Base-by-base conservation (phyloP, 2,888 invertebrate genomes). In the Gastrophysa polygoni region DNA sequence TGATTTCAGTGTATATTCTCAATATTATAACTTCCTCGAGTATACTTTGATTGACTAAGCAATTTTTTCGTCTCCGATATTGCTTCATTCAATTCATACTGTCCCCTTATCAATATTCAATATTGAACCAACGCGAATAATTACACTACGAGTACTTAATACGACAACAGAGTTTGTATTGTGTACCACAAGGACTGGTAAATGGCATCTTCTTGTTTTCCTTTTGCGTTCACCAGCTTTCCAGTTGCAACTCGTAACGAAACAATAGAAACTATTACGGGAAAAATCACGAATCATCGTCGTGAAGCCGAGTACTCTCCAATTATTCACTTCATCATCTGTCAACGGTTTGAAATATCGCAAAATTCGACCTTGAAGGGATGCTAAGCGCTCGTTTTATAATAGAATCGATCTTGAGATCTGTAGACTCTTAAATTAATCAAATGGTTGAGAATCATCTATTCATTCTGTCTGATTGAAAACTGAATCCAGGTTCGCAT, bases 261-360 rank as follows among this genome's bases (percentile, higher is more conserved):
- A 32, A 32, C 32, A 32, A 32, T 32, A 32, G 32, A 32, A 32
- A 32, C 32, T 32, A 32, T 32, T 32, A 32, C 32, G n/a, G 8
- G 10, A 2, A 32, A 32, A 32, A 8, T 32, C 32, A 51, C 24
- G 46, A 44, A 51, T 59, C 58, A 59, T 59, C 44, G 51, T 59
- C 51, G 44, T 44, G 57, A 8, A 2, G 32, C 32, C 11, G 32
- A 28, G 28, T 11, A 32, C 32, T 7, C 11, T 32, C 10, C 32
- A 32, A 32, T 32, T 32, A 32, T 32, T 7, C 32, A 32, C 32
- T 32, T 32, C 10, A 32, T 32, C 32, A 2, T 32, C 32, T 32
- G 32, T 32, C 32, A 32, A 32, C 32, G 32, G 14, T 16, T 17
- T 32, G 32, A 51, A 16, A 51, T 16, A 18, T 51, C 20, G 51